A percentile compares a stretch with the other conserved stretches of the same genome.
phyloP scores from a whole-genome alignment of 1,140 invertebrate genomes.

The Gonioctena quinquepunctata region DNA sequence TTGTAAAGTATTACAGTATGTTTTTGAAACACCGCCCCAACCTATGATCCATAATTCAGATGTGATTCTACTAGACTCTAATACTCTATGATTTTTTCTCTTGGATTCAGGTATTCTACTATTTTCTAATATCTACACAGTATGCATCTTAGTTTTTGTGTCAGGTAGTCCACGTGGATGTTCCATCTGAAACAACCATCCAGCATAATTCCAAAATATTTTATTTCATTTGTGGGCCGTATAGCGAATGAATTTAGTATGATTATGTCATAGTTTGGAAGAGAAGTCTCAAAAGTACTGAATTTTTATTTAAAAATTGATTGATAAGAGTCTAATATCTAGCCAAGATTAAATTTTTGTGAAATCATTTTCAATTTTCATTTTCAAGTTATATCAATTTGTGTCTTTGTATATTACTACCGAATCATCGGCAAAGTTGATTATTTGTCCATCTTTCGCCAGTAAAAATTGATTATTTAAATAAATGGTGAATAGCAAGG shows the following conservation, averaged over 20 bases:
- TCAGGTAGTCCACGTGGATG: neutral
- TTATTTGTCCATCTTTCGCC: neutral
- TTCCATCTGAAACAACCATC: neutral
- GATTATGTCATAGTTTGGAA: neutral
- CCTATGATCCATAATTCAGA: neutral
- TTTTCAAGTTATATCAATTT: too few relatives aligned
- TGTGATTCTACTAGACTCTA: neutral
- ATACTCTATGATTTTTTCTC: neutral
- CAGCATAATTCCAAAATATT: neutral
- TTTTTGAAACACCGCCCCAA: constrained; percentile 1
- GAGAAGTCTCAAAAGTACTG: constrained; percentile 1
- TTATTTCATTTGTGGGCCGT: neutral
- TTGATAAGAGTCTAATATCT: neutral
- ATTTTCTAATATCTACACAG: too few relatives aligned
- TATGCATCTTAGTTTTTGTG: too few relatives aligned
- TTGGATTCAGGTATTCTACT: too few relatives aligned
- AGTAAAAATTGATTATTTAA: neutral
- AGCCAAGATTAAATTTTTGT: neutral
- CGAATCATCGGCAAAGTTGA: neutral
- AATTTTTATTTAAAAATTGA: neutral
- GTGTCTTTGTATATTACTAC: too few relatives aligned
- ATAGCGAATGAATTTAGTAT: neutral
- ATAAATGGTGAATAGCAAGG: neutral
- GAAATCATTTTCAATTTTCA: too few relatives aligned
- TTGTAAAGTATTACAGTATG: neutral